Evolutionary conservation across 2,113 vertebrate genomes (phyloP), one percentile per base, ranked within the genome.

Genomic region (Trinectes maculatus): DNA sequence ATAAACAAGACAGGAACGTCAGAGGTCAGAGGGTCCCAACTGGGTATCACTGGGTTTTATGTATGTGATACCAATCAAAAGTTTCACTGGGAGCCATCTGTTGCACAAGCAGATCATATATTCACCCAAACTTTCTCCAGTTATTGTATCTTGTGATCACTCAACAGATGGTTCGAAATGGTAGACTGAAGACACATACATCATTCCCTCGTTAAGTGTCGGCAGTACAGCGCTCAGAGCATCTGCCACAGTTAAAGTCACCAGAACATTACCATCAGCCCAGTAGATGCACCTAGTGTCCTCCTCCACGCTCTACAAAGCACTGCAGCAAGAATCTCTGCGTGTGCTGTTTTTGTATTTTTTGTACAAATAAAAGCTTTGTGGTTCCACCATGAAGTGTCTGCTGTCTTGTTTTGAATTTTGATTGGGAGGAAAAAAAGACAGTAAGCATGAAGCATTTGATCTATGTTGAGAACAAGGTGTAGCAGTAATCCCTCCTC

Each of bases 131-230:
- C 39, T 55, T 74, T 54, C 39, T 40, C 43, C 24, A 10, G 18
- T 77, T 74, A 72, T 47, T 53, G 43, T 51, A 26, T 71, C 59
- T 53, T 21, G 8, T 63, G 59, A 79, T 79, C 48, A 65, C 69
- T 21, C 40, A 65, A 48, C 71, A 81, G 79, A 73, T 76, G 79
- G 69, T 63, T 74, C 34, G 39, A 49, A 42, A 80, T 49, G 55
- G 56, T 19, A 36, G n/a, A 65, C 36, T 49, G 48, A 82, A 61
- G 49, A 36, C 40, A 48, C 63, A 59, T 47, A 68, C 53, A 57
- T 76, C 63, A 74, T 31, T 24, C 18, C 52, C 64, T 74, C 68
- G 53, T 78, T 63, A 71, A 39, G 19, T 61, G 57, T 51, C 61
- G 67, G 61, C 37, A 36, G 56, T 5, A 21, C 26, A 29, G 63